These are phyloP conservation scores for Coenonympha glycerion DNA, from an alignment of 2,888 invertebrate genomes.

Conservation along the genomic window DNA sequence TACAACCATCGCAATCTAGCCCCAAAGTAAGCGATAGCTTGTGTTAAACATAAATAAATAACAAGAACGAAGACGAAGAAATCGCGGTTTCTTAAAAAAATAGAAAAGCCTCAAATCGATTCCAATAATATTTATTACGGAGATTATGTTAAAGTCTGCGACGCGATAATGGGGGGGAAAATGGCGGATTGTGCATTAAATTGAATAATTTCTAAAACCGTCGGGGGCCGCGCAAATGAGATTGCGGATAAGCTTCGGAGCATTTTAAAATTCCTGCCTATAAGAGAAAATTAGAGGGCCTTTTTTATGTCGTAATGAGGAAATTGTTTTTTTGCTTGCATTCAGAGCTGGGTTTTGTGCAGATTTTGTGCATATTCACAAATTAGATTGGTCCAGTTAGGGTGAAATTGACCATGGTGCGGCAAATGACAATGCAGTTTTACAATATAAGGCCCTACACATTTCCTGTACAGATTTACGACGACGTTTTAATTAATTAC, in stretches of 20 bases:
- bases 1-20: too few relatives aligned
- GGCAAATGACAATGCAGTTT: too few relatives aligned
- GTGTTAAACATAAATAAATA: neutral
- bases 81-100: neutral
- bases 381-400: too few relatives aligned
- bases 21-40: too few relatives aligned
- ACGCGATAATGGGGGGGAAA: conserved; percentile 56
- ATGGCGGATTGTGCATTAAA: conserved; percentile 54
- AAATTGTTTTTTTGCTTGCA: conserved; percentile 7
- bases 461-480: too few relatives aligned
- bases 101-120: conserved; percentile 27
- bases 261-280: conserved; percentile 40
- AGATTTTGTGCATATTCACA: too few relatives aligned
- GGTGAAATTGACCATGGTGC: too few relatives aligned
- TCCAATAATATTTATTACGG: conserved; percentile 42
- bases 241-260: conserved; percentile 48
- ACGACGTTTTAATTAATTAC: too few relatives aligned
- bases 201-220: conserved; percentile 56
- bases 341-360: neutral
- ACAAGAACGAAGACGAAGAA: neutral
- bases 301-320: conserved; percentile 8
- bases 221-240: conserved; percentile 56
- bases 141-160: conserved; percentile 44
- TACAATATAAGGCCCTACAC: too few relatives aligned
- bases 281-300: conserved; percentile 23